Evolutionary conservation across 2,888 invertebrate genomes (phyloP), one percentile per base, ranked within the genome.

Genomic region (Resseliella maxima): DNA sequence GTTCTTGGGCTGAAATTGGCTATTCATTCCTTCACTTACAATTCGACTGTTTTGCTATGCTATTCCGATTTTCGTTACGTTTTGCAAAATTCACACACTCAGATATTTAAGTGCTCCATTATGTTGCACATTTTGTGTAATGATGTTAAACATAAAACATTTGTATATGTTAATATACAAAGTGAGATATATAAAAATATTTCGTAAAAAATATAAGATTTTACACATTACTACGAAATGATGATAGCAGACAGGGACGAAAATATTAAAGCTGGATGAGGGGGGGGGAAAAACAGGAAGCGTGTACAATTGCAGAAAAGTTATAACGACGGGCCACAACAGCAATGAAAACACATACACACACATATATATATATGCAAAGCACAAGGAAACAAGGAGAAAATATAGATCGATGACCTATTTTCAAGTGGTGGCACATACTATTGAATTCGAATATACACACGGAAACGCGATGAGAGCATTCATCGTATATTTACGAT

Each of bases 391-490:
- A 83, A 38, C 83, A 83, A 83, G 83, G 83, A 38, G 38, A 83
- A 38, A 38, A 83, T 83, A 38, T 83, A 36, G 83, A 83, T 83
- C 83, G 38, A 83, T 83, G 83, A 83, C 38, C 72, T 72, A 72
- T 72, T 72, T 72, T 72, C 72, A 72, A 72, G 72, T 72, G 72
- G 72, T 72, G 72, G 72, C 83, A 83, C 83, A 83, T 38, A 83
- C 72, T n/a, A 83, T 38, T 83, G 83, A 83, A 83, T 83, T 83
- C 83, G 72, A 35, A 0, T 31, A n/a, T n/a, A 72, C 31, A 72
- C 72, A 72, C 72, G 72, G 72, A 72, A 72, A 72, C 72, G 59
- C 6, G 24, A 72, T 8, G 72, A 31, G 5, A 12, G 31, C 3
- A 72, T 24, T 1, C 12, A 15, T 2, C 72, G 31, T 50, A 31